Evolutionary conservation across 2,888 invertebrate genomes (phyloP).

Genomic region (Sesia apiformis): DNA sequence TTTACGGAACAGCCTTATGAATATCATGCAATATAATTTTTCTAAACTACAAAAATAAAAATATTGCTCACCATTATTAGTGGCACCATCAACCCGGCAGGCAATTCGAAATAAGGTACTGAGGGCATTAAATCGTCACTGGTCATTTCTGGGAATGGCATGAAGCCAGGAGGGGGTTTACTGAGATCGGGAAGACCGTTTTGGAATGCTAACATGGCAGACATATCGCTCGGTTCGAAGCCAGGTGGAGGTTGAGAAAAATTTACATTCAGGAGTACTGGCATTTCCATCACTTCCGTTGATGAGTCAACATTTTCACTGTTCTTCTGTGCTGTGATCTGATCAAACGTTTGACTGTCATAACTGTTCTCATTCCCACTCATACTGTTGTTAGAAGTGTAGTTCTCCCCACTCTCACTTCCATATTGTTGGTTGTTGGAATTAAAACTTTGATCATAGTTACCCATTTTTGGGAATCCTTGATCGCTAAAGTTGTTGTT

Average conservation of each 20-base stretch:
- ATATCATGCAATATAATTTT: neutral
- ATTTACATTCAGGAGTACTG: conserved; percentile 58
- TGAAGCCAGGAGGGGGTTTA: conserved; percentile 90
- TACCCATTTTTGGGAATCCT: conserved; percentile 37
- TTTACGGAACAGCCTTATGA: too few relatives aligned
- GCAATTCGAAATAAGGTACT: conserved; percentile 96
- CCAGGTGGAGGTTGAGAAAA: conserved; percentile 68
- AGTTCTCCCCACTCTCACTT: conserved; percentile 61
- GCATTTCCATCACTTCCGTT: conserved; percentile 28
- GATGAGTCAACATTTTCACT: conserved; percentile 14
- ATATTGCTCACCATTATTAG: conserved; percentile 83
- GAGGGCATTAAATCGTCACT: conserved; percentile 88
- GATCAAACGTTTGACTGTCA: conserved; percentile 62
- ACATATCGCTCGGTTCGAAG: conserved; percentile 37
- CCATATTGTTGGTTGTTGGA: conserved; percentile 47
- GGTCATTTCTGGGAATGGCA: conserved; percentile 58
- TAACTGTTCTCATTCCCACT: conserved; percentile 70
- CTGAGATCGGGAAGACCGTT: conserved; percentile 86
- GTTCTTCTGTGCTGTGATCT: conserved; percentile 38
- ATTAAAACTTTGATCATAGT: conserved; percentile 46
- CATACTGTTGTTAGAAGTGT: conserved; percentile 54
- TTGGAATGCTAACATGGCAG: conserved; percentile 58
- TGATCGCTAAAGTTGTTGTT: conserved; percentile 51
- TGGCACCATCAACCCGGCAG: conserved; percentile 98
- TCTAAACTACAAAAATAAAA: neutral